phyloP scores from a whole-genome alignment of 2,797 vertebrate species.

The Cyclura pinguis region DNA sequence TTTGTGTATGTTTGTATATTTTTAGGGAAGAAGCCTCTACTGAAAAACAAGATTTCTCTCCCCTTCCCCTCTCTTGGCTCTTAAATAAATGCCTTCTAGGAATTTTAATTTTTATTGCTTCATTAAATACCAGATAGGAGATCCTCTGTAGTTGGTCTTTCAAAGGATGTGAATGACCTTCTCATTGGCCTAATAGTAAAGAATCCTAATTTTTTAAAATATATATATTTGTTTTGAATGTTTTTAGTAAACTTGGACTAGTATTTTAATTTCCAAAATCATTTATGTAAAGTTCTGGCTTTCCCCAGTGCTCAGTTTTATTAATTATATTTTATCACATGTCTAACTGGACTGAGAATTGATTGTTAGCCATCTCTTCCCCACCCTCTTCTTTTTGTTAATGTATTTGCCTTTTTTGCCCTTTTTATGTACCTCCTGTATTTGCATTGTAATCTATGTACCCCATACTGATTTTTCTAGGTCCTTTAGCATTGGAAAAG shows the following conservation, averaged over 20 bases:
- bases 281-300: conserved; percentile 2
- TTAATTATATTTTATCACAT: conserved; percentile 15
- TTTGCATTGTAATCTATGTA: conserved; percentile 33
- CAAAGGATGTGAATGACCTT: conserved; percentile 21
- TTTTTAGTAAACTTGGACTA: conserved; percentile 7
- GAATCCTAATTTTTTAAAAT: not conserved
- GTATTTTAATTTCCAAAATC: not conserved
- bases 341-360: conserved; percentile 19
- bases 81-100: conserved; percentile 32
- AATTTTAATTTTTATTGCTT: conserved; percentile 54
- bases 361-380: conserved; percentile 3
- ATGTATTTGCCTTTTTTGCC: conserved; percentile 57
- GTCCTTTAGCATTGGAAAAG: not conserved
- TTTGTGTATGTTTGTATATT: conserved; percentile 26
- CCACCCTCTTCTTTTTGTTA: conserved; percentile 27
- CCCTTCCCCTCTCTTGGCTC: not conserved
- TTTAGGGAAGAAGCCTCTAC: not conserved
- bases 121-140: conserved; percentile 1
- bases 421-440: conserved; percentile 50
- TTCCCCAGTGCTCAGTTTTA: conserved; percentile 1
- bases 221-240: not conserved
- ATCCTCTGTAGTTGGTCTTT: conserved; percentile 11
- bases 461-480: not conserved
- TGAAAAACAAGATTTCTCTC: not conserved
- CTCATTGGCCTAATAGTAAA: not conserved